phyloP scores from a whole-genome alignment of 2,797 vertebrate species.

The Scolopax bukidnonensis region DNA sequence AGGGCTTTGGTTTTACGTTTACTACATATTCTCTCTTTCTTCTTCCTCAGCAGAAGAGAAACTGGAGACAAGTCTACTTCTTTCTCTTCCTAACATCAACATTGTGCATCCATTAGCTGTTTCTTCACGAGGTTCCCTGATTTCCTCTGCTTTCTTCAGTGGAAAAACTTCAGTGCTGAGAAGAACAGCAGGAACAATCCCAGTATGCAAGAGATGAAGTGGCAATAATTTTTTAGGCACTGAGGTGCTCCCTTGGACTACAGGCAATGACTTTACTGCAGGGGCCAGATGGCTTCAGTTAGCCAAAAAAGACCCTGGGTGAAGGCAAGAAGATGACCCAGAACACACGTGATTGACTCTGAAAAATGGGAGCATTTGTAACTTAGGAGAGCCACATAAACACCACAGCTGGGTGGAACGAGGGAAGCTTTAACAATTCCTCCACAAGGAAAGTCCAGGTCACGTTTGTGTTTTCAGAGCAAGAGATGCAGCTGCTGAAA shows the following conservation, averaged over 20 bases:
- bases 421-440: not conserved
- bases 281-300: not conserved
- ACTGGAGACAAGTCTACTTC: not conserved
- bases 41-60: not conserved
- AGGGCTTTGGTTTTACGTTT: not conserved
- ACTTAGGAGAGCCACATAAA: not conserved
- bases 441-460: not conserved
- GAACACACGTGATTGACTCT: accelerated
- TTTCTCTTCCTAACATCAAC: not conserved
- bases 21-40: not conserved
- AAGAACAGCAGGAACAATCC: not conserved
- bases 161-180: not conserved
- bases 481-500: not conserved
- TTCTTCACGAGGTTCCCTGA: not conserved
- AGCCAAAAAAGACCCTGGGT: not conserved
- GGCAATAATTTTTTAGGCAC: not conserved
- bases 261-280: not conserved
- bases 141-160: not conserved
- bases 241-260: not conserved
- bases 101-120: not conserved
- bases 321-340: not conserved
- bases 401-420: not conserved
- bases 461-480: not conserved
- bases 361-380: not conserved
- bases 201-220: not conserved